Base-by-base conservation (phyloP, 2,113 vertebrate species). In the Oncorhynchus nerka region DNA sequence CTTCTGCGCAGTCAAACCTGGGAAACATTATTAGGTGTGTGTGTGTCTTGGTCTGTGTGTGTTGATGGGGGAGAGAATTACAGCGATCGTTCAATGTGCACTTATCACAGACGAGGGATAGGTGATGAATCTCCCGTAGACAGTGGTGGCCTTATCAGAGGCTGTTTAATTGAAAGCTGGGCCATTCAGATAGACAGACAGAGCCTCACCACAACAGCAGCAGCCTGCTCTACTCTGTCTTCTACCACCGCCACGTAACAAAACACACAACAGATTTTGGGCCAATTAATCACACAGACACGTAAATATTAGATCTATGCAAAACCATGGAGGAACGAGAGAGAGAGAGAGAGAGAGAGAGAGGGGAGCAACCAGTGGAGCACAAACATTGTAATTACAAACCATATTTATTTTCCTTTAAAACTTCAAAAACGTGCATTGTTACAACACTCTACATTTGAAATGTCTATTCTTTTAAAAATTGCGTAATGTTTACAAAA, bases 101-200 rank as follows among this genome's bases (percentile, higher is more conserved):
- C 84, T 83, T 89, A 90, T 91, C 86, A 69, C 70, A 15, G 79
- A 78, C 66, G 4, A 55, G 51, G 51, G 80, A 88, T 72, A 68
- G 81, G 82, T 87, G 89, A 94, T 93, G 89, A 91, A 92, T 87
- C 90, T 91, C 88, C 89, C 11, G 73, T 77, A 85, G 89, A 87
- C 86, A 87, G 83, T 69, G 65, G 77, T 77, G 87, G 83, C 90
- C 89, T 91, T 89, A 92, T 91, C 88, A 87, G 87, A 77, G 83
- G 82, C 77, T n/a, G 4, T 86, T 88, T 92, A 93, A 94, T 92
- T 88, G 91, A 66, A 92, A 92, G 87, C 78, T 77, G 88, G 89
- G 81, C 86, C 86, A 88, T 90, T 91, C 81, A 82, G 87, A 92
- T 82, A 87, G 74, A 71, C 81, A 83, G 87, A 92, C 83, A 71